Evolutionary conservation across 2,113 vertebrate species (phyloP), one percentile per base, ranked within the genome.

Genomic region (Sorex araneus): DNA sequence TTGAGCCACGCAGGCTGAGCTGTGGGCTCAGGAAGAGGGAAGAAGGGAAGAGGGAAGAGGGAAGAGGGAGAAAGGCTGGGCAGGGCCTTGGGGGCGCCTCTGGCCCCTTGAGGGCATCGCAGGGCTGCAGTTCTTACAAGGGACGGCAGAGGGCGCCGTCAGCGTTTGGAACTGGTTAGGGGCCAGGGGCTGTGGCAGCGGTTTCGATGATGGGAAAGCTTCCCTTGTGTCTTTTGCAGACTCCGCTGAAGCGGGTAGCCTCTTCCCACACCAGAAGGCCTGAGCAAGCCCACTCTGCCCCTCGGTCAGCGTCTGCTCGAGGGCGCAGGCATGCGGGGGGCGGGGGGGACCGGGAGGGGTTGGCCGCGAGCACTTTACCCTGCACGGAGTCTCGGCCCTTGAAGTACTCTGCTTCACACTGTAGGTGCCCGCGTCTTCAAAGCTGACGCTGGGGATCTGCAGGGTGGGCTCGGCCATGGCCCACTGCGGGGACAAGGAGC

Each of bases 1-100:
- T 99, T 97, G 93, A 99, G 94, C 99, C 99, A 99, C 67, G 99
- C 98, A 0, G 99, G 99, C 97, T 99, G 99, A 97, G 99, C 99
- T 99, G 95, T 25, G 74, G 93, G 79, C n/a, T n/a, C n/a, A n/a
- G n/a, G n/a, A n/a, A n/a, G n/a, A n/a, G n/a, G n/a, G n/a, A n/a
- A n/a, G n/a, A n/a, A n/a, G n/a, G n/a, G n/a, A n/a, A n/a, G n/a
- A n/a, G n/a, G n/a, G n/a, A n/a, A n/a, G n/a, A n/a, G n/a, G n/a
- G n/a, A n/a, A n/a, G n/a, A 81, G 36, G 50, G 69, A 36, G 79
- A 74, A 16, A 83, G 78, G n/a, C 54, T 30, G 40, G 34, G 12
- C 57, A 6, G 19, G 47, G 9, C 2, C 19, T 60, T 60, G 64
- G 64, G 40, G 28, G 64, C 27, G 27, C 18, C 57, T 60, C 57